Base-by-base conservation (phyloP, 2,888 invertebrate genomes). In the Agrochola macilenta region DNA sequence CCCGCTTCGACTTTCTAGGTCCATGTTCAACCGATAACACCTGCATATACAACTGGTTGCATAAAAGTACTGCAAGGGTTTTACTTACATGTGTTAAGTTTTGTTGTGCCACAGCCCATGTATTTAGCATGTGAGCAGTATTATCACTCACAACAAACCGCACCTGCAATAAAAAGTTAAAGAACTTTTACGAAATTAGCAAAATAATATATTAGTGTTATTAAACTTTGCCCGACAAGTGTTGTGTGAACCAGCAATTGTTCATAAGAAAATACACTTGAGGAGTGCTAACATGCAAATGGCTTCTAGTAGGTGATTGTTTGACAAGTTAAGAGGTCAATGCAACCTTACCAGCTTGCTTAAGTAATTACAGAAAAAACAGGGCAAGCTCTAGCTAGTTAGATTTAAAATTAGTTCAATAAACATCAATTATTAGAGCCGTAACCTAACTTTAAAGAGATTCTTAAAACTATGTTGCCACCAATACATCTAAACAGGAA, bases 91-190 rank as follows among this genome's bases (percentile, higher is more conserved):
- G 98, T 66, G 97, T 97, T 91, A 99, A 97, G 94, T 98, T 99
- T 94, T 99, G 99, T 86, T 99, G 99, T 73, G 97, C 95, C 14
- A 97, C 95, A 87, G 97, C 98, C 99, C 99, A 99, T 76, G 98
- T 98, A 90, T 99, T 99, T 46, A 99, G 96, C 83, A 98, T 97
- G 86, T 98, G 98, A 0, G 98, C 98, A 26, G 98, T 97, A n/a
- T 98, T 97, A 93, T 99, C 99, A 91, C 99, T 99, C 0, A 99
- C 98, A 74, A 99, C 98, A 94, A 99, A 98, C 78, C 98, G 97
- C 30, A 99, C 97, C 98, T 98, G 91, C 79, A 97, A 97, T 69
- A 3, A 57, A 39, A n/a, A 35, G 7, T 20, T 2, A 58, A 30
- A 58, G 12, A 7, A 52, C 14, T 52, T 52, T 58, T 7, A 58